These are phyloP conservation scores for Drosophila ezoana DNA, from an alignment of 2,888 invertebrate genomes.

Conservation along the genomic window DNA sequence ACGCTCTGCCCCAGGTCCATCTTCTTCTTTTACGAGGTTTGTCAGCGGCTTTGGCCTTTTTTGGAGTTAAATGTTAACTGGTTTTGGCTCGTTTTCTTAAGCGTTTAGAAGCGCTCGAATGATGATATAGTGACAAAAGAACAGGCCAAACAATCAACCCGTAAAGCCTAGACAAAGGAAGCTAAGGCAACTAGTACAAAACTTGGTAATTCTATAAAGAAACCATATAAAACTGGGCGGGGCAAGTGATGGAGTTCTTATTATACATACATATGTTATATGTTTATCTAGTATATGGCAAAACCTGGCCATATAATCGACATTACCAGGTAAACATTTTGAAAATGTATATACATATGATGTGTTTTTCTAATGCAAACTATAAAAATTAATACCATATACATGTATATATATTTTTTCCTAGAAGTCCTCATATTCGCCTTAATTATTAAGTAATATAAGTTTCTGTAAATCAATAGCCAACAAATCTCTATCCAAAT, in stretches of 20 bases:
- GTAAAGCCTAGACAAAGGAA: slow-evolving; percentile 42
- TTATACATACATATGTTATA: no score
- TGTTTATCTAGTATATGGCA: no score
- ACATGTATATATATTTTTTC: no score
- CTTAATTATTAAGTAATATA: no score
- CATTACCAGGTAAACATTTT: no score
- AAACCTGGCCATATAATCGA: no score
- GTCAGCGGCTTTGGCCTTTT: slow-evolving; percentile 64
- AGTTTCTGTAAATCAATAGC: no score
- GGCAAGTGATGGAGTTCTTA: slow-evolving; percentile 6
- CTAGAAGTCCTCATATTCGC: no score
- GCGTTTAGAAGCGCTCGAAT: slow-evolving; percentile 49
- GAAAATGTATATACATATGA: no score
- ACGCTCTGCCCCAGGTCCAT: slow-evolving; percentile 16
- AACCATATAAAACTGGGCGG: slow-evolving; percentile 32
- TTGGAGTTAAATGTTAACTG: slow-evolving; percentile 78
- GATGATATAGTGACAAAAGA: slow-evolving; percentile 60
- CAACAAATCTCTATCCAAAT: neutral
- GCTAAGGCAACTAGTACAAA: slow-evolving; percentile 29
- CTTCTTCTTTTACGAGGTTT: slow-evolving; percentile 33
- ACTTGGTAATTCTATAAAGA: slow-evolving; percentile 17
- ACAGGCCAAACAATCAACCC: slow-evolving; percentile 21
- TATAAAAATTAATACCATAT: no score
- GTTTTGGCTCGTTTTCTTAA: slow-evolving; percentile 58
- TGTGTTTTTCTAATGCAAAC: no score